Conservation (phyloP, 1,140 invertebrate species). For the Sminthurinus signatus region DNA sequence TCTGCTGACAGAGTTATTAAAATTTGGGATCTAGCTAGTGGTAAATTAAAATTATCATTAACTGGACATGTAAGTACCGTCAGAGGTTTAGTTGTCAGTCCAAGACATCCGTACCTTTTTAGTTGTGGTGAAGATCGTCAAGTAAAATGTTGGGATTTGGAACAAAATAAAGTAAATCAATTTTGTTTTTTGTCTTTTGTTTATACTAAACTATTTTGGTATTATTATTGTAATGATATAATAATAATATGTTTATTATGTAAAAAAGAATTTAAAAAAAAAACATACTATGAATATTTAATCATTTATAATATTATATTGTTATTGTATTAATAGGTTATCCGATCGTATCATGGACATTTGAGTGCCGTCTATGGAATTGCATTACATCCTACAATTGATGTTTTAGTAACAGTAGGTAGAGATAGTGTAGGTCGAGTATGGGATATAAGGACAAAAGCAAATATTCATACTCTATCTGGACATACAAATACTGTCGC, state of each 20-base stretch:
- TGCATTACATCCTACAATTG: slow-evolving; percentile 90
- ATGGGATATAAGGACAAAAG: slow-evolving; percentile 99
- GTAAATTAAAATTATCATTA: slow-evolving; percentile 90
- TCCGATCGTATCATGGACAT: slow-evolving; percentile 98
- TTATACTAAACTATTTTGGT: too few species aligned
- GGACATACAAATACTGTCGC: slow-evolving; percentile 97
- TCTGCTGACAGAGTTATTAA: slow-evolving; percentile 98
- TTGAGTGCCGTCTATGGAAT: slow-evolving; percentile 93
- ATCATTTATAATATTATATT: slow-evolving; percentile 21
- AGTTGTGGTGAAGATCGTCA: slow-evolving; percentile 98
- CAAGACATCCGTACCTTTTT: slow-evolving; percentile 95
- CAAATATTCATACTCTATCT: slow-evolving; percentile 92
- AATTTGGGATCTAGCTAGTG: slow-evolving; percentile 97
- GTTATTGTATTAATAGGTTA: slow-evolving; percentile 62
- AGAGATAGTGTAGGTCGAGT: slow-evolving; percentile 87
- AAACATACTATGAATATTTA: background rate
- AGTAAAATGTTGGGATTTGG: slow-evolving; percentile 99
- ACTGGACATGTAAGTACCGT: slow-evolving; percentile 98
- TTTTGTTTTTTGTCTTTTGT: too few species aligned
- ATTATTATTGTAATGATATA: background rate
- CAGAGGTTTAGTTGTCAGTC: slow-evolving; percentile 85
- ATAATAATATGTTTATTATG: too few species aligned
- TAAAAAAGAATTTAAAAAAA: background rate
- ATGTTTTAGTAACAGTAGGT: slow-evolving; percentile 75
- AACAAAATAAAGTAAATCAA: slow-evolving; percentile 94